Evolutionary conservation across 2,888 invertebrate species (phyloP).

Genomic region (Lithosia quadra): DNA sequence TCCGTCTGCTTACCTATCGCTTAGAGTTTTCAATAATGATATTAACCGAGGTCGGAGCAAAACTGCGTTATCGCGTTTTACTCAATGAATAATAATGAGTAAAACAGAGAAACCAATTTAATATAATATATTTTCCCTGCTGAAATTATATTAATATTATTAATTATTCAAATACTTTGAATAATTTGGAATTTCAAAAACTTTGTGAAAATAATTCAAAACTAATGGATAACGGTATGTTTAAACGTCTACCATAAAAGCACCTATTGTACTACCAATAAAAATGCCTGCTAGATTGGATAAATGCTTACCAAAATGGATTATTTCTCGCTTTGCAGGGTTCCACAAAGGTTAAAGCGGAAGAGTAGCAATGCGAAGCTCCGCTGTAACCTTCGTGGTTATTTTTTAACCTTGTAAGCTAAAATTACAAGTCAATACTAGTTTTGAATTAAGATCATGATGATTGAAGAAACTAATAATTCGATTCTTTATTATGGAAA

Average conservation of each 20-base stretch:
- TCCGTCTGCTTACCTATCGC: too few relatives aligned
- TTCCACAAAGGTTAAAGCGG: too few relatives aligned
- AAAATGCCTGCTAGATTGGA: too few relatives aligned
- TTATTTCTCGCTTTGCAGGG: too few relatives aligned
- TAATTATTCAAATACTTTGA: not conserved
- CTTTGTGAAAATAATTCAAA: not conserved
- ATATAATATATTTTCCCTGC: not conserved
- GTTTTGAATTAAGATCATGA: slow-evolving; percentile 1
- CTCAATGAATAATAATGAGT: not conserved
- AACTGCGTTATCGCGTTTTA: not conserved
- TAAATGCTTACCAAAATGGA: too few relatives aligned
- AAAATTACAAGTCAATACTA: too few relatives aligned
- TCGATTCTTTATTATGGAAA: not conserved
- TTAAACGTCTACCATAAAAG: too few relatives aligned
- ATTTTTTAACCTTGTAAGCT: too few relatives aligned
- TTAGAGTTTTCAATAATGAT: not conserved
- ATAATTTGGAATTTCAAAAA: not conserved
- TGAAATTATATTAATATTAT: too few relatives aligned
- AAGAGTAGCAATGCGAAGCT: too few relatives aligned
- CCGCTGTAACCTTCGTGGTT: too few relatives aligned
- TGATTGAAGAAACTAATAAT: not conserved
- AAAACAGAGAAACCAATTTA: not conserved
- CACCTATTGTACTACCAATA: too few relatives aligned
- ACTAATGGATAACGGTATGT: not conserved
- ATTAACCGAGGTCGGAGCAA: not conserved